A percentile compares a stretch with the other conserved stretches of the same genome.
Conservation (phyloP, 2,888 invertebrate species). For the Sarcophaga carnaria region DNA sequence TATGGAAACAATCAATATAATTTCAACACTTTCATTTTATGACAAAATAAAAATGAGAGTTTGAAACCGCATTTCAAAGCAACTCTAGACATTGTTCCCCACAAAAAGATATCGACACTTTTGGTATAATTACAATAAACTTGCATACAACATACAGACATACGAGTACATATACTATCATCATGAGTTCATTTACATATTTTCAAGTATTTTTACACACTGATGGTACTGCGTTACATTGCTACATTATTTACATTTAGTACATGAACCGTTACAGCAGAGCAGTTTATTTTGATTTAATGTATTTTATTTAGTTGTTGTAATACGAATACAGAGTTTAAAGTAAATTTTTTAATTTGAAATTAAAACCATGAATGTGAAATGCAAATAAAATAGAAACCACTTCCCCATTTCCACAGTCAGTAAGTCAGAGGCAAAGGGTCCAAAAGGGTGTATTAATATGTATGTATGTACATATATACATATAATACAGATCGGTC, state of each 20-base stretch:
- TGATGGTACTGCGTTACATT: background rate
- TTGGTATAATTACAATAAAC: background rate
- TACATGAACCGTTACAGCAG: conserved; percentile 43
- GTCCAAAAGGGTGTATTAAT: background rate
- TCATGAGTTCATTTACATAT: background rate
- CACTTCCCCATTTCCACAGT: conserved; percentile 38
- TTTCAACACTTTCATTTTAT: conserved; percentile 42
- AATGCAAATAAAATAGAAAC: conserved; percentile 36
- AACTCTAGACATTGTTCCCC: conserved; percentile 30
- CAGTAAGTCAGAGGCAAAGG: background rate
- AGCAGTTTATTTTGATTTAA: background rate
- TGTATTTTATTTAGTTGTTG: conserved; percentile 51
- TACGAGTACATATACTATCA: background rate
- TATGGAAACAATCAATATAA: background rate
- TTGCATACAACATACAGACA: background rate
- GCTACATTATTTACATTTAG: conserved; percentile 34
- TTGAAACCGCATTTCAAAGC: conserved; percentile 49
- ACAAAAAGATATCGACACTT: background rate
- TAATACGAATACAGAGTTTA: conserved; percentile 10
- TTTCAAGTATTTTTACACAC: background rate
- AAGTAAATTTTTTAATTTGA: background rate
- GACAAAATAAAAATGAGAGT: conserved; percentile 30
- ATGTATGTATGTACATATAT: too few species aligned
- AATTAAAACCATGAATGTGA: conserved; percentile 15
- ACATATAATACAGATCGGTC: background rate